Conservation (phyloP, 2,113 vertebrate genomes). For the Malurus melanocephalus region DNA sequence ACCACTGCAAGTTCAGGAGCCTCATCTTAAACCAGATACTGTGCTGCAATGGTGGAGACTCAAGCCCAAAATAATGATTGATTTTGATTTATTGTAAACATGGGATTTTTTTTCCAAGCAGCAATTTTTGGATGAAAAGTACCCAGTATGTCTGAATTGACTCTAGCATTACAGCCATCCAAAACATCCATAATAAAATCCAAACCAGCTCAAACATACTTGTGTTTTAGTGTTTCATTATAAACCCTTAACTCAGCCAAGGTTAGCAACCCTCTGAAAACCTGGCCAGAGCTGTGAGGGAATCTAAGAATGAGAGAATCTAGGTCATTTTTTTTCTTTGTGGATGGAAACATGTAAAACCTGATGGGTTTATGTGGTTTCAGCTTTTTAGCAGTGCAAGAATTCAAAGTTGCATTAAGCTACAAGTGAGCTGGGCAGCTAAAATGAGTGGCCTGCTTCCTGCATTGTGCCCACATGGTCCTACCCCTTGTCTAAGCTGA, state of each 20-base stretch:
- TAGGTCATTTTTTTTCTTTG: slow-evolving; percentile 47
- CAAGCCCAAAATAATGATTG: slow-evolving; percentile 32
- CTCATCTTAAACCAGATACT: slow-evolving; percentile 14
- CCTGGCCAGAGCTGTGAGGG: slow-evolving; percentile 37
- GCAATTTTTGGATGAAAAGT: slow-evolving; percentile 38
- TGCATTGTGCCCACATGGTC: not conserved
- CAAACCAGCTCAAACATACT: slow-evolving; percentile 49
- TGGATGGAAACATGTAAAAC: slow-evolving; percentile 48
- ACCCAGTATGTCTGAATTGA: slow-evolving; percentile 33
- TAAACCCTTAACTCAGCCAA: slow-evolving; percentile 57
- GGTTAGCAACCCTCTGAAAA: slow-evolving; percentile 55
- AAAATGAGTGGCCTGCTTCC: not conserved
- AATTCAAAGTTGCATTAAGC: not conserved
- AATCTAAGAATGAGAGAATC: slow-evolving; percentile 52
- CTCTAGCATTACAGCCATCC: slow-evolving; percentile 45
- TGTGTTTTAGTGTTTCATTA: slow-evolving; percentile 64
- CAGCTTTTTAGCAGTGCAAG: not conserved
- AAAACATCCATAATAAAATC: slow-evolving; percentile 55
- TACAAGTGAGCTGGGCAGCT: not conserved
- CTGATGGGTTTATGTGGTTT: not conserved
- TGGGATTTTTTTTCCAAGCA: slow-evolving; percentile 35
- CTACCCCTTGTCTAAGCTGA: not conserved
- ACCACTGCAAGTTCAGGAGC: not conserved
- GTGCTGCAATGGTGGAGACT: slow-evolving; percentile 20
- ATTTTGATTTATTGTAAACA: slow-evolving; percentile 61